Evolutionary conservation across 92 coral and sea anemone species (phyloP).

Genomic region (Siderastrea siderea): DNA sequence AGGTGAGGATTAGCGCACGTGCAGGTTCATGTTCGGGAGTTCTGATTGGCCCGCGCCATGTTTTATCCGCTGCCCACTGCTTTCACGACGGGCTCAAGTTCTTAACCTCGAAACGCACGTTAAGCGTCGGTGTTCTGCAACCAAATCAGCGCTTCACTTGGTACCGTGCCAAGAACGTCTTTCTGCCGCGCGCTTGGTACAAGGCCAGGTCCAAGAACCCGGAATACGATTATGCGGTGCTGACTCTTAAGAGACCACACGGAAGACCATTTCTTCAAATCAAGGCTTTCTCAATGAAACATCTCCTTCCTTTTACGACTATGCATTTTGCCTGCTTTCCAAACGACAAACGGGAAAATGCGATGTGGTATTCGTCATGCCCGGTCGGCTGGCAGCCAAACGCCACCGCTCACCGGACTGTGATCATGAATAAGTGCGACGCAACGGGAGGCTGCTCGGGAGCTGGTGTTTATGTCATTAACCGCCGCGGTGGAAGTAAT

Average conservation of each 20-base stretch:
- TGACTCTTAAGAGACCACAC: slow-evolving; percentile 32
- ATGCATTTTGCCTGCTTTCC: slow-evolving; percentile 59
- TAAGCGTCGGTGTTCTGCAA: slow-evolving; percentile 32
- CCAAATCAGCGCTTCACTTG: slow-evolving; percentile 22
- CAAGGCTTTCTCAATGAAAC: slow-evolving; percentile 24
- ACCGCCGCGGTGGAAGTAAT: neutral
- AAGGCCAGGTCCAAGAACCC: slow-evolving; percentile 3
- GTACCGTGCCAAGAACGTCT: slow-evolving; percentile 24
- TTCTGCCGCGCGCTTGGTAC: slow-evolving; percentile 38
- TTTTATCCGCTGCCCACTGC: slow-evolving; percentile 53
- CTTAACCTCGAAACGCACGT: neutral
- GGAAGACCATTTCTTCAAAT: slow-evolving; percentile 38
- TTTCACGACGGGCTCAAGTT: slow-evolving; percentile 24
- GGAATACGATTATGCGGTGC: slow-evolving; percentile 46
- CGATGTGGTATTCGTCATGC: slow-evolving; percentile 58
- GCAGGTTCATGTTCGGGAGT: slow-evolving; percentile 34
- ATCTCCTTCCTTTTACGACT: neutral
- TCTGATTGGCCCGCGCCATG: slow-evolving; percentile 52
- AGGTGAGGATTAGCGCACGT: slow-evolving; percentile 11
- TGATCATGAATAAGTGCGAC: slow-evolving; percentile 47
- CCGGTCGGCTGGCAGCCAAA: slow-evolving; percentile 50
- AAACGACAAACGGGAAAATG: slow-evolving; percentile 20
- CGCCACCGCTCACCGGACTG: slow-evolving; percentile 5
- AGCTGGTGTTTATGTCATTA: slow-evolving; percentile 41
- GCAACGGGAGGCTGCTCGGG: slow-evolving; percentile 54